Base-by-base conservation (phyloP, 2,888 invertebrate genomes). In the Netelia virgata region DNA sequence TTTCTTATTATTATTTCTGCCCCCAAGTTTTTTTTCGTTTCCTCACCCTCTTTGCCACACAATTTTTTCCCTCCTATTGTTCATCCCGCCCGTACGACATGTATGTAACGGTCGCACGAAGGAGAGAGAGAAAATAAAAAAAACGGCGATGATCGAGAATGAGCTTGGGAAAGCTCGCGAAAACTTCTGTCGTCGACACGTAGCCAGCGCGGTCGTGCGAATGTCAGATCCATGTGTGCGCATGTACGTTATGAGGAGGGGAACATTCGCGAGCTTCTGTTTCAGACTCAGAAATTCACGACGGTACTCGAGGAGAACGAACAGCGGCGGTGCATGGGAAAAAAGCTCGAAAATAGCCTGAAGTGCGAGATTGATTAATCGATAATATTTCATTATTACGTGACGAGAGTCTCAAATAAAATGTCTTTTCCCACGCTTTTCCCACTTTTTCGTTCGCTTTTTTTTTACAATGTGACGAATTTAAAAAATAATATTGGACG, bases 61-160 rank as follows among this genome's bases (percentile, higher is more conserved):
- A 1, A 69, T 18, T 23, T 66, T 72, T 59, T 63, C 36, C 64
- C 18, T 50, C 76, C 36, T 43, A 43, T 8, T 63, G 59, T 66
- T 74, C 61, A 59, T 61, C 55, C 43, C 5, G 43, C 69, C 47
- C 75, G 16, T 57, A 72, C 59, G 68, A 50, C 14, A 43, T 23
- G 61, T 23, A 61, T 53, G 41, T 28, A 43, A 59, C 50, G 76
- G 66, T 64, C 77, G 41, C 68, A 43, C 28, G 77, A 23, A 76
- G 63, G 47, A 68, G 18, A 23, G 18, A 47, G 41, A 36, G 16
- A 11, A 70, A 70, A 47, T 16, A 47, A 41, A 47, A 20, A 41
- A 76, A 64, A 50, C 20, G 74, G 66, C 83, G 75, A 83, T 72
- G 83, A 80, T 70, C 83, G 83, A 57, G 74, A 74, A 75, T 70